Evolutionary conservation across 2,888 invertebrate genomes (phyloP).

Genomic region (Keiferia lycopersicella): DNA sequence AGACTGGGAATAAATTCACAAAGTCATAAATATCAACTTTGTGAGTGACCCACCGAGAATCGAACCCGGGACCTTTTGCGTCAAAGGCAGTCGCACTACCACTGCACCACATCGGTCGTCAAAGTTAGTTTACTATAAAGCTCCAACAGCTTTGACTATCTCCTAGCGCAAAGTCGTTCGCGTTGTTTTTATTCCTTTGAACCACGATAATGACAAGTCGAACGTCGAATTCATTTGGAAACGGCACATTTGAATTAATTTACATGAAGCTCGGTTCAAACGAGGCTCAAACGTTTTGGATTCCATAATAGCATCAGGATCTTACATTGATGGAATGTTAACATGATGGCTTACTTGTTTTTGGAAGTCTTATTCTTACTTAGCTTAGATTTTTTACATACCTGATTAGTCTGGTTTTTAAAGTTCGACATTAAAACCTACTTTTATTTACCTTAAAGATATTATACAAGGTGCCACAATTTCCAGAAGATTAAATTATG

Average conservation of each 20-base stretch:
- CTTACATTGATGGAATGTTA: conserved; percentile 27
- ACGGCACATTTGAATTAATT: conserved; percentile 30
- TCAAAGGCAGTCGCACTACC: no score
- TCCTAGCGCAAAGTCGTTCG: neutral
- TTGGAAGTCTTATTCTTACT: neutral
- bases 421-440: no score
- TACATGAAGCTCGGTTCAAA: conserved; percentile 26
- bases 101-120: no score
- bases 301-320: conserved; percentile 16
- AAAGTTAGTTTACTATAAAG: conserved; percentile 1
- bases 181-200: conserved; percentile 32
- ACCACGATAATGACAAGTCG: conserved; percentile 31
- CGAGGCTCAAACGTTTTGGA: conserved; percentile 25
- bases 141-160: neutral
- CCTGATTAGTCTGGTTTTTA: no score
- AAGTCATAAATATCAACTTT: no score
- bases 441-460: no score
- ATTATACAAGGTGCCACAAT: conserved; percentile 55
- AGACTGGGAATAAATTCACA: no score
- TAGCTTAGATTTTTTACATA: no score
- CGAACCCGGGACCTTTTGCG: no score
- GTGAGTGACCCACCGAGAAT: no score
- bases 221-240: conserved; percentile 30
- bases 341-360: conserved; percentile 11
- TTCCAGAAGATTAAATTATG: conserved; percentile 61